Evolutionary conservation across 2,113 vertebrate genomes (phyloP), one percentile per base, ranked within the genome.

Genomic region (Callipepla californica): DNA sequence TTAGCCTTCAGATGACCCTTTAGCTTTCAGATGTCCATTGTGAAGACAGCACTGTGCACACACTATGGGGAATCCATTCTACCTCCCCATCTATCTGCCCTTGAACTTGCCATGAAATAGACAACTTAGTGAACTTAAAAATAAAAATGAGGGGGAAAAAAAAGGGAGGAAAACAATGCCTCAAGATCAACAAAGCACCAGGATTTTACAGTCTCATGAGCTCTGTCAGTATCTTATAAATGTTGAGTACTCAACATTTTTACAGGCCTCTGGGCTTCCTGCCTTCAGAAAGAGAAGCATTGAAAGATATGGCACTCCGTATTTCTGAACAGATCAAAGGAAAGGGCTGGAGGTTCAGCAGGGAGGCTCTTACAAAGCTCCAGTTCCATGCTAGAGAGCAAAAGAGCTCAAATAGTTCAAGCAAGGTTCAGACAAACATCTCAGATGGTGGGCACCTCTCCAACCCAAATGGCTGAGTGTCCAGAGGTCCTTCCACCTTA

Each of bases 361-460:
- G 67, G 20, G 58, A 85, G 48, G 14, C 3, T 73, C 42, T 32
- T 69, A 18, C 0, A 51, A 51, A 86, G 48, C 22, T 76, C 66
- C 45, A 16, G 44, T 40, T 84, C 69, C 36, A 10, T 6, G 13
- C 14, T 38, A 6, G 6, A 19, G 26, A 85, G 42, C 1, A 2
- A 40, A 80, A 51, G 65, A 70, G 59, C 47, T 58, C 25, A 19
- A 89, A 30, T 23, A 65, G 80, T 78, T 93, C 95, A 93, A 28
- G 48, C 32, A 66, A 90, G 65, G 86, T 89, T 94, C 83, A 95
- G 69, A 75, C 62, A 90, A 92, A 70, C 19, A 86, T 38, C 89
- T 89, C 42, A 5, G 25, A 65, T 69, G 16, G 13, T 55, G 55
- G 95, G 91, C 86, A 70, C 8, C 25, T 63, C 67, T 92, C 91